phyloP scores from a whole-genome alignment of 2,113 vertebrate genomes.

The Eptesicus fuscus region DNA sequence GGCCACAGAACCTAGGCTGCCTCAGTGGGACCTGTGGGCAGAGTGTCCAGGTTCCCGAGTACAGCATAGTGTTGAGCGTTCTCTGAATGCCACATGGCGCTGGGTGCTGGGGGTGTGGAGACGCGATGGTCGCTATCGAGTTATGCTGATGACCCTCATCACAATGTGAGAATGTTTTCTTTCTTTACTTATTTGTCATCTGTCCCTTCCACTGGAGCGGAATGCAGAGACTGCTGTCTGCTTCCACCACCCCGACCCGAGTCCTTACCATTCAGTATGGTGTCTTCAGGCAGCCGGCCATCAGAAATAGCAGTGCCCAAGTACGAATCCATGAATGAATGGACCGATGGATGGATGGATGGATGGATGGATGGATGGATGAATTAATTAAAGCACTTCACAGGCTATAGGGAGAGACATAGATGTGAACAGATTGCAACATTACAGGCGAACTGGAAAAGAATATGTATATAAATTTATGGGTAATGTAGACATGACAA shows the following conservation, averaged over 20 bases:
- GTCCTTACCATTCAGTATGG: background rate
- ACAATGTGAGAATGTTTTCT: background rate
- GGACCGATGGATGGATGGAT: background rate
- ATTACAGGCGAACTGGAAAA: background rate
- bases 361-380: background rate
- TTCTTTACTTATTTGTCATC: background rate
- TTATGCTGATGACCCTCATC: background rate
- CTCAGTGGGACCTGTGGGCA: fast-evolving
- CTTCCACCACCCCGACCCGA: fast-evolving
- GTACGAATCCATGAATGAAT: background rate
- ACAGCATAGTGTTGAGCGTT: fast-evolving
- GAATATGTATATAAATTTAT: background rate
- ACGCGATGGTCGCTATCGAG: fast-evolving
- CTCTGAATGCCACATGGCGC: fast-evolving
- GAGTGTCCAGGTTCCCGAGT: fast-evolving
- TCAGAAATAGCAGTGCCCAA: background rate
- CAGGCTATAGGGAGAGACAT: background rate
- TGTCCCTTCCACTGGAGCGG: background rate
- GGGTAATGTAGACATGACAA: background rate
- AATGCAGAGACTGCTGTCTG: background rate
- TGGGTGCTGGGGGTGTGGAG: background rate
- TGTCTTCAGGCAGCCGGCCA: background rate
- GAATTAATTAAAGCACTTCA: background rate
- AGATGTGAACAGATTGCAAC: background rate
- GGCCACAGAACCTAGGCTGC: background rate